Base-by-base conservation (phyloP, 2,797 vertebrate species). In the Cyclopterus lumpus region DNA sequence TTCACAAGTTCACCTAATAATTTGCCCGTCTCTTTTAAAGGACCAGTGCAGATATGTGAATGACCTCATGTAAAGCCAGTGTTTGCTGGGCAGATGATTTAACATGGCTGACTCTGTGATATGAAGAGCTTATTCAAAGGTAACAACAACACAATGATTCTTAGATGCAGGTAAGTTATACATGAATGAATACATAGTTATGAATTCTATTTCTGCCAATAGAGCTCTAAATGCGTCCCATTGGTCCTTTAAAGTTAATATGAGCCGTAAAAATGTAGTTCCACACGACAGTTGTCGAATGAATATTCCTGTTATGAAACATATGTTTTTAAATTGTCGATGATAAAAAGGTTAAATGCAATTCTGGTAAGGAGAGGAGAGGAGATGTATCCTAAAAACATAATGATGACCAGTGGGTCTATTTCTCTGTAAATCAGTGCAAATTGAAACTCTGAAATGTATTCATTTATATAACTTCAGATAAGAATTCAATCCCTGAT, bases 401-500 rank as follows among this genome's bases (percentile, higher is more conserved):
- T 1, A 57, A 1, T 2, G 16, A 53, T 18, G 48, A 38, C 12
- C 38, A 32, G 18, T 15, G 8, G 72, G 61, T 60, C 16, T 57
- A 9, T 67, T 70, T 57, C 20, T 48, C 26, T 59, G 61, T 8
- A 24, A 76, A 58, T 55, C 42, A 36, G 58, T 58, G 40, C 51
- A 10, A 34, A 51, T 67, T 36, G 34, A 22, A 40, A 20, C 78
- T 79, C 66, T 84, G 65, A 81, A 73, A 83, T 59, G 55, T 60
- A 74, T 82, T 78, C 5, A 82, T 88, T 77, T 79, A 72, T 84
- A 88, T 85, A 91, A 75, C 58, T 65, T 63, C 26, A 74, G 82
- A 85, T 85, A 72, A 89, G 81, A 85, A 63, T 73, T 80, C 74
- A 82, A 80, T 92, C 89, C 86, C 89, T 12, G 53, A 85, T 77